Base-by-base conservation (phyloP, 1,140 invertebrate species). In the Trichogramma pretiosum region DNA sequence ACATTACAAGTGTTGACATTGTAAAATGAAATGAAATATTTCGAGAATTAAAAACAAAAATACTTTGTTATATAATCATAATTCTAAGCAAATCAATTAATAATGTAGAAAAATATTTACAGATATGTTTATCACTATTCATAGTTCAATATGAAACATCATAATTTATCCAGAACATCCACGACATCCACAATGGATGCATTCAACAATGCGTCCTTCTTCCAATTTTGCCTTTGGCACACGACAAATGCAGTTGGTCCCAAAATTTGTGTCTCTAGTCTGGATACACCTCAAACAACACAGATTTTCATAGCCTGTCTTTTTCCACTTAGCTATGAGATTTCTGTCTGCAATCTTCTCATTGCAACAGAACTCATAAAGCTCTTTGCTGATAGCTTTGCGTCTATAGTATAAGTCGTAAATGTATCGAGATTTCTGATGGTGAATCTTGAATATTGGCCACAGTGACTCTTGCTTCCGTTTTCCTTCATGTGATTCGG, bases 311-410 rank as follows among this genome's bases (percentile, higher is more conserved):
- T 98, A 99, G 0, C 97, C 97, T 55, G 93, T 89, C 70, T 99
- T 99, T 67, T 99, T 99, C 97, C 97, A 99, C 67, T 99, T 99
- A 0, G 97, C 97, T 59, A 99, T 99, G 2, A 99, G 72, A 65
- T 98, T 97, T 51, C 83, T 85, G 66, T 99, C 96, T 0, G 96
- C 96, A 52, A 99, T 94, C 62, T 94, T 94, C 68, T 98, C 93
- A 58, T 93, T 90, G 1, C 99, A 60, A 58, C 95, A 99, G 62
- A 93, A 99, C 43, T 99, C 93, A 64, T 99, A 99, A 1, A 99
- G 67, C 69, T 99, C 95, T 75, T 87, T 82, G 60, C 88, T 94
- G 34, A 99, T 99, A 18, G 93, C 93, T 76, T 98, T 97, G 34
- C 95, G 74, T 61, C 94, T 80, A 65, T 97, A 96, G 68, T 87